Evolutionary conservation across 2,888 invertebrate genomes (phyloP), one percentile per base, ranked within the genome.

Genomic region (Rotaria magnacalcarata): DNA sequence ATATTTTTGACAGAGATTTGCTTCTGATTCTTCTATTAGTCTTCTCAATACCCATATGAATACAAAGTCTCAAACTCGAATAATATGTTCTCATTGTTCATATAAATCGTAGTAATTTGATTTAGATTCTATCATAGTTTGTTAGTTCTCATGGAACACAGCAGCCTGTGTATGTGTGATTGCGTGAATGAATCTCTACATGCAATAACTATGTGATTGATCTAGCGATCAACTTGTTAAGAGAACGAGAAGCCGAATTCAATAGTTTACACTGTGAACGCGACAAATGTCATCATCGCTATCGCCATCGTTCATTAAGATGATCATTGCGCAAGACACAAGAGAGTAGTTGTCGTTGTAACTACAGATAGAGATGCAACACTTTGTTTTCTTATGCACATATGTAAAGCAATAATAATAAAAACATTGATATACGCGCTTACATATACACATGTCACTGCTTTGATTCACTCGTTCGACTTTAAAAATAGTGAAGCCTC

Each of bases 161-260:
- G 67, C 34, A 67, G 14, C 2, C 34, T 34, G 34, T 34, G 34
- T 34, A 34, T 67, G 34, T 67, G 34, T 19, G 67, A 67, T 67
- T 67, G 67, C 67, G 19, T 67, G 67, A 67, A 67, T 41, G 19
- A 41, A 67, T 67, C 11, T 67, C 67, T 16, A 67, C 67, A 67
- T 67, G 67, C 67, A 67, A 67, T 67, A 34, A 41, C 67, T 67
- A 67, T 67, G 67, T 67, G 67, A 67, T 67, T 67, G 67, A 67
- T 67, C 67, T 67, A 67, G 67, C 34, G 67, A 67, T 67, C 67
- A 67, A 67, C 67, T 67, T 67, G 67, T 34, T 67, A 67, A 67
- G 34, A 34, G 67, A 67, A 67, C 67, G 67, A 34, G 67, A 67
- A 67, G 67, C 67, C 34, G 67, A 67, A 67, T 67, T 67, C n/a